Evolutionary conservation across 2,797 vertebrate species (phyloP), one percentile per base, ranked within the genome.

Genomic region (Lutjanus campechanus): DNA sequence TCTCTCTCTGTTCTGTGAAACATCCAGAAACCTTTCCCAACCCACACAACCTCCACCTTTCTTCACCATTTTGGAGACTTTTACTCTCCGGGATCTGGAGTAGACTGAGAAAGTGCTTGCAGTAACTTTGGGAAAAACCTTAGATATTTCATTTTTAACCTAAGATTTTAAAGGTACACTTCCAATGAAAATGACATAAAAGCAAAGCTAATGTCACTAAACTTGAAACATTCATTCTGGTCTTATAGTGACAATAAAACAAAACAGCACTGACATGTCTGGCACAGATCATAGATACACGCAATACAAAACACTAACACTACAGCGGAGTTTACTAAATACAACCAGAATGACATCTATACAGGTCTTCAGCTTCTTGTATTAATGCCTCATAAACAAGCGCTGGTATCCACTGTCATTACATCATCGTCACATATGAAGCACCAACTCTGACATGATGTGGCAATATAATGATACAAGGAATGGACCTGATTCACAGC

Each of bases 201-300:
- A 47, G 44, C 49, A 77, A 74, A 67, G 70, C 49, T 50, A 17
- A 58, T 50, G 50, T 85, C 70, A 83, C 19, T 70, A 58, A 73
- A 69, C n/a, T 59, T 70, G 69, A 71, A 80, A 92, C 89, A 92
- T 92, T 91, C 88, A 89, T 61, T 88, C 70, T 86, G 85, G 87
- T 90, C 85, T 82, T 29, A 82, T 44, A 76, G 60, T 76, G 61
- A 81, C 71, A 61, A 76, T 59, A 49, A 58, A 71, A 80, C 41
- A 63, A 66, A 66, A 49, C 54, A 82, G 46, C 70, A 85, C 60
- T 82, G 69, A 78, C 75, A 77, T 77, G 2, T 73, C 85, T 54
- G 80, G 77, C 83, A 91, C 77, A 85, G 68, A 86, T 73, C 49
- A 85, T 56, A 84, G 66, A 78, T 73, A 83, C 66, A 74, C 63